These are phyloP conservation scores for Xestoiulus laeticollis DNA, from an alignment of 2,888 invertebrate genomes.

Conservation along the genomic window DNA sequence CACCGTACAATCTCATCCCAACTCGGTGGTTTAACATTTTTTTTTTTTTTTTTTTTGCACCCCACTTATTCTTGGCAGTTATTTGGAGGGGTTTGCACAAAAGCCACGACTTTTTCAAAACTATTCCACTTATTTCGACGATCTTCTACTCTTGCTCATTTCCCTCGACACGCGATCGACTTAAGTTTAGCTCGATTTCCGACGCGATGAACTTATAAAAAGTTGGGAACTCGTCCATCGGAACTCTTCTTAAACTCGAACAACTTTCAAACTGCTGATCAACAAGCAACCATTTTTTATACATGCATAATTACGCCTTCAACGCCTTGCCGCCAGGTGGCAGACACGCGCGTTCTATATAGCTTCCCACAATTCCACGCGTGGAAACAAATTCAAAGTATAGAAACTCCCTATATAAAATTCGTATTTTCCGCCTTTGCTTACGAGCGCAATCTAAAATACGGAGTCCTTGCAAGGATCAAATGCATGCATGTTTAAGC, in stretches of 20 bases:
- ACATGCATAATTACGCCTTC: background rate
- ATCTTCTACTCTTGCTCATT: background rate
- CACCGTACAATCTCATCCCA: slow-evolving; percentile 40
- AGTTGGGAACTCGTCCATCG: background rate
- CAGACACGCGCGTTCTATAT: background rate
- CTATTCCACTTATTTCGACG: background rate
- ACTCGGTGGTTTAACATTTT: slow-evolving; percentile 38
- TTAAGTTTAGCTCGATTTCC: background rate
- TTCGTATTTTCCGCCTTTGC: too few relatives aligned
- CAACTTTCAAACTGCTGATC: slow-evolving; percentile 12
- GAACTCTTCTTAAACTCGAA: background rate
- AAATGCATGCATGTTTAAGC: too few relatives aligned
- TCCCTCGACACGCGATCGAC: background rate
- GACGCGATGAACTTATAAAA: background rate
- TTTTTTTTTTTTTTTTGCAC: too few relatives aligned
- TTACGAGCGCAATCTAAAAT: too few relatives aligned
- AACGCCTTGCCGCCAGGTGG: background rate
- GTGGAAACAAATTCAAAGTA: too few relatives aligned
- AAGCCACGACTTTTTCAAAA: background rate
- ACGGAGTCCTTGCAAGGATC: too few relatives aligned
- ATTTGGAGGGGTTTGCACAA: background rate
- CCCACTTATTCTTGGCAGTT: background rate
- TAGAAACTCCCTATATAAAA: too few relatives aligned
- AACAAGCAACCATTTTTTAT: slow-evolving; percentile 4
- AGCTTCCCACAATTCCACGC: background rate